Base-by-base conservation (phyloP, 1,140 invertebrate species). In the Ooceraea biroi region DNA sequence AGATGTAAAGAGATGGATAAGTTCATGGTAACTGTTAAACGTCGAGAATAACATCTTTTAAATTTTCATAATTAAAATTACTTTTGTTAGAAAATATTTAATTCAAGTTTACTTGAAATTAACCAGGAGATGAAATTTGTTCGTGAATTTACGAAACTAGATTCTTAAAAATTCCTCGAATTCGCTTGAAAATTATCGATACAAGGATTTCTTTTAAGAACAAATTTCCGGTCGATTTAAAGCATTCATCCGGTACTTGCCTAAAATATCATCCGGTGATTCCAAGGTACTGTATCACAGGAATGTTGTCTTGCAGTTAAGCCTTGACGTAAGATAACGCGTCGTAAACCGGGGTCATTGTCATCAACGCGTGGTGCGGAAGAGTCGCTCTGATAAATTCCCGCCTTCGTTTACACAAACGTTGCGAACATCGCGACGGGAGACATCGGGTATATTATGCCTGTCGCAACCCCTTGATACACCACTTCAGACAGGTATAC, bases 331-430 rank as follows among this genome's bases (percentile, higher is more conserved):
- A 11, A 69, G 65, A 80, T 80, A 71, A 80, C 50, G 50, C 36
- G 19, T 36, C 36, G 25, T 69, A 69, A 69, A 80, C 76, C 65
- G 65, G 19, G 76, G 36, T 44, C 50, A 69, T 80, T 80, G 76
- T 80, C 76, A 69, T 80, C 76, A 69, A 69, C 63, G 68, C 50
- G 1, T 55, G 50, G 63, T 44, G 50, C 76, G 76, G 65, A 69
- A 80, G 65, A 71, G 76, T 69, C 65, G 50, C 50, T 77, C 60
- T 22, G 50, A 57, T 80, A 80, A 80, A 80, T 80, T 17, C 44
- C 25, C n/a, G 36, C 17, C n/a, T 80, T 69, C 50, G 65, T 80
- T 80, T 80, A 69, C 36, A 12, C 76, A 69, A 50, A 69, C 65
- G 50, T 65, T 48, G 50, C 48, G 48, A 22, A 68, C 30, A 60